phyloP scores from a whole-genome alignment of 1,140 invertebrate genomes.

The Penaeus indicus region DNA sequence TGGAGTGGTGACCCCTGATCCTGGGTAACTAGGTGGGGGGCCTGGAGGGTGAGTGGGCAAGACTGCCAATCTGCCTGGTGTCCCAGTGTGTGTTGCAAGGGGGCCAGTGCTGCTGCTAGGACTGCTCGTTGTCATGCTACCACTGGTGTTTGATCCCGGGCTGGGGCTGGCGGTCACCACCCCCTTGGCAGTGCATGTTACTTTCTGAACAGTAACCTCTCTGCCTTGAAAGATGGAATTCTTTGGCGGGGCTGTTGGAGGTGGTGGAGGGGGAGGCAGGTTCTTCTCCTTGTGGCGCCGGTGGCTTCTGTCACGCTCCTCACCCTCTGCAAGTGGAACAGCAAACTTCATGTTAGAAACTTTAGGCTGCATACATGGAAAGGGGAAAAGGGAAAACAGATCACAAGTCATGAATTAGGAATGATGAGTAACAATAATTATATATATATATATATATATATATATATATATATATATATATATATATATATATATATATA shows the following conservation, averaged over 20 bases:
- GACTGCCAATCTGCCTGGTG: too few species aligned
- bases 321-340: constrained; percentile 23
- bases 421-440: too few species aligned
- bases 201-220: constrained; percentile 46
- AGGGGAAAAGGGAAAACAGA: too few species aligned
- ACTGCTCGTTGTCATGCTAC: not conserved
- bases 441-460: too few species aligned
- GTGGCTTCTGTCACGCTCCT: constrained; percentile 30
- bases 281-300: constrained; percentile 48
- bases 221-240: constrained; percentile 56
- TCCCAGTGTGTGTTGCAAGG: not conserved
- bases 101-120: not conserved
- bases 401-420: too few species aligned
- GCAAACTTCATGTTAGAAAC: not conserved
- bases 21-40: not conserved
- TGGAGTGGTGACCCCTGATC: not conserved
- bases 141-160: too few species aligned
- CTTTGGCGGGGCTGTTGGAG: constrained; percentile 48
- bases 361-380: too few species aligned
- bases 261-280: constrained; percentile 45
- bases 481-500: too few species aligned
- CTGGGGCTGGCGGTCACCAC: not conserved
- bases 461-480: too few species aligned
- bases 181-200: not conserved
- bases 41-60: too few species aligned